phyloP scores from a whole-genome alignment of 2,888 invertebrate genomes.

The Calameuta idolon region DNA sequence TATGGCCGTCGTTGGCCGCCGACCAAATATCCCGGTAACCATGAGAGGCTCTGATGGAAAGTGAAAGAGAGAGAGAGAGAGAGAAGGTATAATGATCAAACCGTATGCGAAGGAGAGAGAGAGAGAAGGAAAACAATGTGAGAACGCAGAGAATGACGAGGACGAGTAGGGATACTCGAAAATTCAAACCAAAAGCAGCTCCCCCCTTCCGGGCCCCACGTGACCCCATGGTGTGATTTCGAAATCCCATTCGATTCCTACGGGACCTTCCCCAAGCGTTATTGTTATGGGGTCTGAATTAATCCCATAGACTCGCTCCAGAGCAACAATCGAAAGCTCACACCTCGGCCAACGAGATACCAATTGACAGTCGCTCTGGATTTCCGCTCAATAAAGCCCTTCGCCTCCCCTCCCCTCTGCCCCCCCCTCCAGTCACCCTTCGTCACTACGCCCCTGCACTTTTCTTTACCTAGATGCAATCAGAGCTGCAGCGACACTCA shows the following conservation, averaged over 20 bases:
- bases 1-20: conserved; percentile 52
- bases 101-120: conserved; percentile 19
- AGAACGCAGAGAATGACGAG: conserved; percentile 4
- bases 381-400: not conserved
- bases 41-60: conserved; percentile 12
- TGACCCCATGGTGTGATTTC: conserved; percentile 57
- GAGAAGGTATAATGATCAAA: conserved; percentile 16
- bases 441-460: not conserved
- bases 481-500: not conserved
- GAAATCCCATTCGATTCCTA: conserved; percentile 56
- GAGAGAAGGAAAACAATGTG: conserved; percentile 11
- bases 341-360: not conserved
- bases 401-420: too few relatives aligned
- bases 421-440: too few relatives aligned
- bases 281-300: conserved; percentile 39
- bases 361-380: not conserved
- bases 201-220: conserved; percentile 18
- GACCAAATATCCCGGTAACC: conserved; percentile 44
- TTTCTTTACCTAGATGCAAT: not conserved
- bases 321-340: conserved; percentile 43
- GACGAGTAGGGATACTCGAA: conserved; percentile 1
- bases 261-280: conserved; percentile 30
- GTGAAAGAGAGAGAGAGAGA: conserved; percentile 17
- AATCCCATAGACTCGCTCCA: conserved; percentile 48
- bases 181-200: conserved; percentile 11